Percentiles rank a stretch among this genome's conserved stretches.
Conservation (phyloP, 2,888 invertebrate species). For the Lissonota sp. region DNA sequence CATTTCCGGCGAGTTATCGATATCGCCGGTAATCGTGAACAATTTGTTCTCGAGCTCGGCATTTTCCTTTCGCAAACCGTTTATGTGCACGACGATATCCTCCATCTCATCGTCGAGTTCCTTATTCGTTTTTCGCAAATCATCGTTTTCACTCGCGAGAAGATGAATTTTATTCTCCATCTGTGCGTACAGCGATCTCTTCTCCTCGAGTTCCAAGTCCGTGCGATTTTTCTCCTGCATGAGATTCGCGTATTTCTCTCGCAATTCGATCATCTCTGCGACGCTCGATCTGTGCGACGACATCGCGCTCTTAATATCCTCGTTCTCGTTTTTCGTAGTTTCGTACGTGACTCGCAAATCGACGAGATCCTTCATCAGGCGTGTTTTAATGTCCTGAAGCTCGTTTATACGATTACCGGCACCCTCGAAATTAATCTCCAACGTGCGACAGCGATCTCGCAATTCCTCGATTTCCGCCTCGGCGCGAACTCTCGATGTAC, state of each 20-base stretch:
- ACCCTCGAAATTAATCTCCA: slow-evolving; percentile 80
- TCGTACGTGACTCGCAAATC: slow-evolving; percentile 70
- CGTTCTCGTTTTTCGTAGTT: slow-evolving; percentile 69
- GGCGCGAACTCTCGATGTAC: slow-evolving; percentile 83
- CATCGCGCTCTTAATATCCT: slow-evolving; percentile 67
- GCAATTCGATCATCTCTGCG: slow-evolving; percentile 61
- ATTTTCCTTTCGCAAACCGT: slow-evolving; percentile 70
- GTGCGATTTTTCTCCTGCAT: slow-evolving; percentile 73
- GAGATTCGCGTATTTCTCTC: slow-evolving; percentile 71
- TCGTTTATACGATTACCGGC: slow-evolving; percentile 78
- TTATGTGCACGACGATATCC: slow-evolving; percentile 66
- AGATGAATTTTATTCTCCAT: slow-evolving; percentile 83
- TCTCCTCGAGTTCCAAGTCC: slow-evolving; percentile 83
- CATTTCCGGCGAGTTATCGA: neutral
- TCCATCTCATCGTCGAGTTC: slow-evolving; percentile 85
- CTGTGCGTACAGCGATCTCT: slow-evolving; percentile 79
- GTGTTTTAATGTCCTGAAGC: slow-evolving; percentile 74
- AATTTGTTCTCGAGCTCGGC: slow-evolving; percentile 66
- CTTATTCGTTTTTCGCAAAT: slow-evolving; percentile 81
- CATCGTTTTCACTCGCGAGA: slow-evolving; percentile 83
- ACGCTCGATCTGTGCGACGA: slow-evolving; percentile 63
- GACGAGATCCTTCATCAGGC: slow-evolving; percentile 70
- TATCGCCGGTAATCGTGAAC: slow-evolving; percentile 25
- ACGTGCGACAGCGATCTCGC: slow-evolving; percentile 75
- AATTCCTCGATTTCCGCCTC: slow-evolving; percentile 78